Base-by-base conservation (phyloP, 2,888 invertebrate genomes). In the Hesperia comma region DNA sequence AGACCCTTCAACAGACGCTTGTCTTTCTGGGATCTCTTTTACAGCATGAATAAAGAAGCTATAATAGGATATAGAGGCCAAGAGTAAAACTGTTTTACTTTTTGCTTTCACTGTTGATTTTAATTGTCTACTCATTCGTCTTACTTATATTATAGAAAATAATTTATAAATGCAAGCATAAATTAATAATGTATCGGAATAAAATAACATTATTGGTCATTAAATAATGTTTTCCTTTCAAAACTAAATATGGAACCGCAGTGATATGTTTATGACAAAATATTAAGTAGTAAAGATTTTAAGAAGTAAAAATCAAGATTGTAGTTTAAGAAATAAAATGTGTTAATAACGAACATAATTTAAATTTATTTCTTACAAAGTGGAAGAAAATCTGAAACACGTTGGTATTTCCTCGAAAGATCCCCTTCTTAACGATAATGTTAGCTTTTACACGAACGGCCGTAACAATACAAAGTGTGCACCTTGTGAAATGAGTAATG, bases 1-100 rank as follows among this genome's bases (percentile, higher is more conserved):
- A 74, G 82, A 26, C 83, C 83, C 0, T 77, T 77, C 54, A 58
- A 76, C 32, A 70, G 74, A 6, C 76, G 85, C 32, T 76, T 81
- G 72, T 70, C 80, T 0, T 85, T 85, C 68, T 83, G 82, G 82
- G 82, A 85, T 61, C 68, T 85, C 6, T 81, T 86, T 69, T 81
- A 74, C 41, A 75, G 73, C 40, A 63, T 62, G 10, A 82, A 83
- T 32, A 46, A 62, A 51, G 46, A 61, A 37, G 26, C 54, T 15
- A 14, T 61, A 0, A 67, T 54, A 49, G 66, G 66, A 0, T 67
- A 55, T 37, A 54, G 37, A 17, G 61, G 55, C 5, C 46, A 67
- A 14, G 37, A 12, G 10, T 61, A 49, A 64, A 14, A 15, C 19
- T 19, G 46, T 4, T 8, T 17, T 46, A 19, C 6, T 19, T 12